phyloP scores from a whole-genome alignment of 2,797 vertebrate species.

The Acanthurus leucopareius region DNA sequence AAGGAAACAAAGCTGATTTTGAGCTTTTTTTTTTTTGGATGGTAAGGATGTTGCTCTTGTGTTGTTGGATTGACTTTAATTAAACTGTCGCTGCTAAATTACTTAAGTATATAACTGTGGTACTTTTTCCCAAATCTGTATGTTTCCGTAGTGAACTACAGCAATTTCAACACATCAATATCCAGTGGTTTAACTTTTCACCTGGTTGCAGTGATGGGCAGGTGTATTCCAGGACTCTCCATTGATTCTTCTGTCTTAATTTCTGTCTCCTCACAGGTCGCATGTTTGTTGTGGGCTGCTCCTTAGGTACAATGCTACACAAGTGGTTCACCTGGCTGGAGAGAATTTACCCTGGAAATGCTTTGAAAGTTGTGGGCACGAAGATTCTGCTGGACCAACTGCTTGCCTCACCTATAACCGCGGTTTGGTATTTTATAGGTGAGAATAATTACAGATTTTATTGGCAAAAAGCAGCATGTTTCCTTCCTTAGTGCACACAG shows the following conservation, averaged over 20 bases:
- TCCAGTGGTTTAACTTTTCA: too few relatives aligned
- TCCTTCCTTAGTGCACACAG: background rate
- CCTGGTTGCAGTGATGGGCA: background rate
- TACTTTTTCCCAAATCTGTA: too few relatives aligned
- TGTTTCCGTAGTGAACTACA: too few relatives aligned
- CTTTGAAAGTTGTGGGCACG: constrained; percentile 83
- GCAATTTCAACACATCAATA: too few relatives aligned
- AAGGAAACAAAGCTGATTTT: too few relatives aligned
- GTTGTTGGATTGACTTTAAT: too few relatives aligned
- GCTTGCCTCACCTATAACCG: constrained; percentile 89
- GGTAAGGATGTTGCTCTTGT: too few relatives aligned
- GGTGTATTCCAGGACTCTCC: too few relatives aligned
- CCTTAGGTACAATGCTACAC: constrained; percentile 92
- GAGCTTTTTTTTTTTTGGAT: too few relatives aligned
- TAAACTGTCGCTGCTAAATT: too few relatives aligned
- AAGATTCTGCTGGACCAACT: constrained; percentile 94
- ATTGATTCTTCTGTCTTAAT: background rate
- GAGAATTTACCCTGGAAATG: constrained; percentile 78
- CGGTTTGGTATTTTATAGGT: constrained; percentile 93
- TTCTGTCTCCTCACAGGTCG: constrained; percentile 75
- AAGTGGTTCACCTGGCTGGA: constrained; percentile 96
- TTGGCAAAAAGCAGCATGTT: background rate
- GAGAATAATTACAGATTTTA: constrained; percentile 58
- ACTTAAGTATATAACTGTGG: too few relatives aligned
- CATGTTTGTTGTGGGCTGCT: constrained; percentile 92